Percentiles rank a stretch among this genome's conserved stretches.
These are phyloP conservation scores for Erinaceus europaeus DNA, from an alignment of 2,113 vertebrate species.

Conservation along the genomic window DNA sequence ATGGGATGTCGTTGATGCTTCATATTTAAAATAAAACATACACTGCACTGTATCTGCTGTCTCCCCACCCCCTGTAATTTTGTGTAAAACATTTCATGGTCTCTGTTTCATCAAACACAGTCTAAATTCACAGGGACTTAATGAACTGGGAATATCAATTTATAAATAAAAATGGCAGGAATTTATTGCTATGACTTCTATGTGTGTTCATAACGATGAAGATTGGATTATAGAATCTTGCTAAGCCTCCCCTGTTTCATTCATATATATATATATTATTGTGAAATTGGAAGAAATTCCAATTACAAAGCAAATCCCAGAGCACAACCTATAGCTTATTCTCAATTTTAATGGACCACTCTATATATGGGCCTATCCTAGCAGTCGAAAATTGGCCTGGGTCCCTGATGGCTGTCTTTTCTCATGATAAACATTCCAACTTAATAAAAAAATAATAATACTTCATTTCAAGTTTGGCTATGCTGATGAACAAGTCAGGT, in stretches of 20 bases:
- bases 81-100: constrained; percentile 4
- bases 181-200: not conserved
- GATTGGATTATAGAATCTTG: not conserved
- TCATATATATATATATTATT: not conserved
- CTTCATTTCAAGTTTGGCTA: not conserved
- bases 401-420: not conserved
- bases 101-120: not conserved
- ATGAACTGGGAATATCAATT: not conserved
- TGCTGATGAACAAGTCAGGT: not conserved
- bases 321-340: constrained; percentile 19
- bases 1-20: not conserved
- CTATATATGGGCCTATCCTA: constrained; percentile 5
- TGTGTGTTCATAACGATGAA: not conserved
- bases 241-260: not conserved
- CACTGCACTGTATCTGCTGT: not conserved
- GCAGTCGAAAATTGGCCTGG: not conserved
- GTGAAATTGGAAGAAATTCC: not conserved
- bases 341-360: constrained; percentile 29
- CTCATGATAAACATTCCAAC: constrained; percentile 13
- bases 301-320: not conserved
- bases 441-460: too few relatives aligned
- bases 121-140: not conserved
- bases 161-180: not conserved
- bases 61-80: not conserved
- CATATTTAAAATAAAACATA: not conserved